These are phyloP conservation scores for Ceyx cyanopectus DNA, from an alignment of 2,113 vertebrate genomes.

Conservation along the genomic window DNA sequence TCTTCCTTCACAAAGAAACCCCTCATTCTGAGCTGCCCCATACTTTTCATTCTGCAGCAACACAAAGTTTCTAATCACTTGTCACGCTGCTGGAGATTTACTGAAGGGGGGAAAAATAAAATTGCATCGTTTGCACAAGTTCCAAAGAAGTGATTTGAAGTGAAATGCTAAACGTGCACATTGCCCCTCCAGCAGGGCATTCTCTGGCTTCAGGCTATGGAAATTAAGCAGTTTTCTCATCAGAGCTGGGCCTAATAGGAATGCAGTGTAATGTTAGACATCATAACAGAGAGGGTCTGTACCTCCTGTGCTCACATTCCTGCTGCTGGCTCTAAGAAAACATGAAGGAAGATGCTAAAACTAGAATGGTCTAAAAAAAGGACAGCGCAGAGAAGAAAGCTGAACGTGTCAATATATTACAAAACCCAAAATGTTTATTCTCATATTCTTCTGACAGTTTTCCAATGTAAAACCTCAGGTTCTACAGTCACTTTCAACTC, in stretches of 20 bases:
- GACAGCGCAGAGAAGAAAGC: neutral
- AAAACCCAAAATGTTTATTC: neutral
- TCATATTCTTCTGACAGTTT: neutral
- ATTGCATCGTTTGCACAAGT: neutral
- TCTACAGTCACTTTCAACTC: neutral
- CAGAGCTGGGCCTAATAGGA: neutral
- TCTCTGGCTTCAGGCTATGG: neutral
- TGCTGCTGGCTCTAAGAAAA: constrained; percentile 2
- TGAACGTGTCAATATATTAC: neutral
- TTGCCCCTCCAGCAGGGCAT: neutral
- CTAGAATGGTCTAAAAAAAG: neutral
- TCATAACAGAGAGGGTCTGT: neutral
- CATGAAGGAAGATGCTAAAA: neutral
- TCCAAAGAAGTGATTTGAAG: neutral
- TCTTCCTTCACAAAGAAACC: neutral
- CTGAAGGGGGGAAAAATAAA: neutral
- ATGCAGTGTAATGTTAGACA: neutral
- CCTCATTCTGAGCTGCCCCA: neutral
- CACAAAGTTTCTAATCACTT: neutral
- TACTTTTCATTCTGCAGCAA: neutral
- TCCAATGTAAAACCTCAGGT: neutral
- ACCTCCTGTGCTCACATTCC: neutral
- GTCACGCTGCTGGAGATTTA: neutral
- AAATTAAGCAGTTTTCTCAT: neutral
- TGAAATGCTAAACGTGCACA: neutral